Evolutionary conservation across 2,797 vertebrate species (phyloP).

Genomic region (Phalloptychus januarius): DNA sequence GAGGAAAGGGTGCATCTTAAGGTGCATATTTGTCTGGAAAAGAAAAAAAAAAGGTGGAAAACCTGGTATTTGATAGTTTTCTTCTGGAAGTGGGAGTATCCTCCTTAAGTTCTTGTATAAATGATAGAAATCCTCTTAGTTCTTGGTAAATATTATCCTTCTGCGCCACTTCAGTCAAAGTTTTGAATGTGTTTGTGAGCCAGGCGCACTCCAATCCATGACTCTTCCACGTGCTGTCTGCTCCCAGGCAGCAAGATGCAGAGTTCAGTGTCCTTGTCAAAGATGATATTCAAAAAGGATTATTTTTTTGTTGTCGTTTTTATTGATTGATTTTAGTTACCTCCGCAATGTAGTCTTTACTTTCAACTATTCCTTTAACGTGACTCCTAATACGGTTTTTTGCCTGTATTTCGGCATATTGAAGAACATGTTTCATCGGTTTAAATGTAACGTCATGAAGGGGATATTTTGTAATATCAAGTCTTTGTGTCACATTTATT

Average conservation of each 20-base stretch:
- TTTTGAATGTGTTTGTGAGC: too few species aligned
- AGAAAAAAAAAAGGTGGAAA: conserved; percentile 5
- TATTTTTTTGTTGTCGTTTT: too few species aligned
- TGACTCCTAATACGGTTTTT: too few species aligned
- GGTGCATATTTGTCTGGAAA: conserved; percentile 7
- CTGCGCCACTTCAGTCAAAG: background rate
- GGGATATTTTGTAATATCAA: background rate
- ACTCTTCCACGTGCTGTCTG: too few species aligned
- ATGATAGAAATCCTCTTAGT: background rate
- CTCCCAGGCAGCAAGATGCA: too few species aligned
- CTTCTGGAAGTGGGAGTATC: conserved; percentile 3
- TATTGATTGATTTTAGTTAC: too few species aligned
- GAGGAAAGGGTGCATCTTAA: conserved; percentile 17
- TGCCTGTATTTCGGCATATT: too few species aligned
- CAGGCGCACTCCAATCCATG: too few species aligned
- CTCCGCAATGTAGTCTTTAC: too few species aligned
- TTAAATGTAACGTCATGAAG: background rate
- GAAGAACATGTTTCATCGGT: background rate
- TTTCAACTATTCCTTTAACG: too few species aligned
- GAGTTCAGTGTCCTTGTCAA: too few species aligned
- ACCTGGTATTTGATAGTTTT: conserved; percentile 8
- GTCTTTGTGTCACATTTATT: background rate
- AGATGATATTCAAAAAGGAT: too few species aligned
- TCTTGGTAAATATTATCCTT: conserved; percentile 4
- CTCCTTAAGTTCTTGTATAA: conserved; percentile 4